A percentile compares a stretch with the other conserved stretches of the same genome.
phyloP scores from a whole-genome alignment of 2,797 vertebrate species.

The Arctocebus calabarensis region DNA sequence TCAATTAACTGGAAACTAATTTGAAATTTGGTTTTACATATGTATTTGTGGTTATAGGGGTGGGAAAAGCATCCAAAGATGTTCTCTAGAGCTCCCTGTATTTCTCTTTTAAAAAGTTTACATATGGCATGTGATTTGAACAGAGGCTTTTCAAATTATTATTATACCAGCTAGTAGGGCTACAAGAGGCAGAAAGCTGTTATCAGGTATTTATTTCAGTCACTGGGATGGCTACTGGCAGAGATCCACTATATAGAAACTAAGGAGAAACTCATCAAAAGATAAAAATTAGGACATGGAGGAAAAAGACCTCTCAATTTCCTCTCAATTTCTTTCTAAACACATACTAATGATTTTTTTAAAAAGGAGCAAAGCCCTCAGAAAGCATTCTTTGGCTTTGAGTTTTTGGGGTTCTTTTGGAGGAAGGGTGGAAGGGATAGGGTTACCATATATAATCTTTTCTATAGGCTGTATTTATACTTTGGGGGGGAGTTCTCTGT shows the following conservation, averaged over 20 bases:
- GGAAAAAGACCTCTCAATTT: constrained; percentile 45
- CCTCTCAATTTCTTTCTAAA: constrained; percentile 64
- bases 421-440: neutral
- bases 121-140: constrained; percentile 12
- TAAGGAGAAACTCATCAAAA: constrained; percentile 65
- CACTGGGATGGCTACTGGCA: constrained; percentile 71
- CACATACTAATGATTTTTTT: neutral
- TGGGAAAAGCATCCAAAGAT: constrained; percentile 23
- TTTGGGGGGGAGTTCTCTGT: constrained; percentile 44
- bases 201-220: constrained; percentile 80
- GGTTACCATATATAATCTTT: constrained; percentile 48
- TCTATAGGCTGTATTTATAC: constrained; percentile 50
- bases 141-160: neutral
- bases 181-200: constrained; percentile 67
- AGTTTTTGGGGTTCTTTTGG: neutral
- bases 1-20: constrained; percentile 22
- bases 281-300: constrained; percentile 42
- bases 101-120: neutral
- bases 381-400: constrained; percentile 4
- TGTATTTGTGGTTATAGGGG: constrained; percentile 63
- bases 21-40: constrained; percentile 58
- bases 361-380: neutral
- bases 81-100: constrained; percentile 2
- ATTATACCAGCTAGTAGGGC: constrained; percentile 47
- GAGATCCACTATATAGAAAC: constrained; percentile 68